Percentiles rank a stretch among this genome's conserved stretches.
These are phyloP conservation scores for Colinus virginianus DNA, from an alignment of 2,113 vertebrate genomes.

Conservation along the genomic window DNA sequence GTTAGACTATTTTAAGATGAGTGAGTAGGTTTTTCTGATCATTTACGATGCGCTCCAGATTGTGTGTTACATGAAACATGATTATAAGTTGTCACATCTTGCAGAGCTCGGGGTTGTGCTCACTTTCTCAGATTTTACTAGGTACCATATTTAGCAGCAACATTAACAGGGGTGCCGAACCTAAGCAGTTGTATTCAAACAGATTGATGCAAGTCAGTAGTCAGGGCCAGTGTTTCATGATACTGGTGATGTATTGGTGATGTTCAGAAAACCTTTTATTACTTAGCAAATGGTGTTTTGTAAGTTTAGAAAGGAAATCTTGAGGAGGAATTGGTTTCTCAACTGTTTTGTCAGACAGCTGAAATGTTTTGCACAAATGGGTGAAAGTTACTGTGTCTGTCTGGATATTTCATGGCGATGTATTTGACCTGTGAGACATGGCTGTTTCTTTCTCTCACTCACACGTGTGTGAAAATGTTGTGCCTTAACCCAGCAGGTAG, in stretches of 20 bases:
- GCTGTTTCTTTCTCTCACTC: background rate
- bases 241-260: background rate
- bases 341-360: background rate
- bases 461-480: background rate
- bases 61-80: background rate
- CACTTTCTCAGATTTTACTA: background rate
- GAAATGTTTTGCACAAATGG: background rate
- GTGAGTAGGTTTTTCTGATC: background rate
- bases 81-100: background rate
- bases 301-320: background rate
- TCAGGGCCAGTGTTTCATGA: background rate
- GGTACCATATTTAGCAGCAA: background rate
- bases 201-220: background rate
- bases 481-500: too few relatives aligned
- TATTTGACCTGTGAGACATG: background rate
- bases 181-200: background rate
- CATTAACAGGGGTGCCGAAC: background rate
- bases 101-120: background rate
- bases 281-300: background rate
- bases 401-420: background rate
- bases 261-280: background rate
- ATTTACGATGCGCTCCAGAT: background rate
- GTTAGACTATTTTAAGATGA: background rate
- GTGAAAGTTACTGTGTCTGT: background rate
- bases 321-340: background rate